Evolutionary conservation across 2,113 vertebrate genomes (phyloP).

Genomic region (Apodemus speciosus): DNA sequence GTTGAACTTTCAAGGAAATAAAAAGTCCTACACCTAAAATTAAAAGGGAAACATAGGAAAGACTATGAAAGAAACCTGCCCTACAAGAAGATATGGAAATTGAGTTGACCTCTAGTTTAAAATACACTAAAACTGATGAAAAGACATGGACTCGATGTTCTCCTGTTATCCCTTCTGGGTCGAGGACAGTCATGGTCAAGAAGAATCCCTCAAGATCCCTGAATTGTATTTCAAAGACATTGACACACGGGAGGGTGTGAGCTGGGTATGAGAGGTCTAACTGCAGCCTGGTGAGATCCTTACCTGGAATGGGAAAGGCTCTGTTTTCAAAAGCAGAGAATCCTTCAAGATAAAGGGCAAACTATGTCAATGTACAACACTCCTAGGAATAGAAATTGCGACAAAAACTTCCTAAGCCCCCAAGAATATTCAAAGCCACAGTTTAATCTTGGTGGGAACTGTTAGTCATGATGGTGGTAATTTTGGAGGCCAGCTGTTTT

Average conservation of each 20-base stretch:
- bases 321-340: background rate
- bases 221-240: background rate
- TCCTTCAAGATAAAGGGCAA: background rate
- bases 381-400: background rate
- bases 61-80: background rate
- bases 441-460: background rate
- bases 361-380: background rate
- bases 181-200: background rate
- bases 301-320: background rate
- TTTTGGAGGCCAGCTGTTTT: background rate
- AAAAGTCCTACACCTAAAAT: background rate
- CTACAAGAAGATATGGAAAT: background rate
- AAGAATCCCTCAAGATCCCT: background rate
- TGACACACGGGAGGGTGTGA: background rate
- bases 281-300: background rate
- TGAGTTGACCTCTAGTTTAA: conserved; percentile 14
- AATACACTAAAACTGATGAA: background rate
- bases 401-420: background rate
- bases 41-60: background rate
- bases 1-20: conserved; percentile 24
- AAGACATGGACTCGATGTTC: background rate
- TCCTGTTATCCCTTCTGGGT: background rate
- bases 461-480: background rate
- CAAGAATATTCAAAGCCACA: background rate
- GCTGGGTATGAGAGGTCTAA: background rate